Evolutionary conservation across 2,113 vertebrate species (phyloP).

Genomic region (Struthio camelus): DNA sequence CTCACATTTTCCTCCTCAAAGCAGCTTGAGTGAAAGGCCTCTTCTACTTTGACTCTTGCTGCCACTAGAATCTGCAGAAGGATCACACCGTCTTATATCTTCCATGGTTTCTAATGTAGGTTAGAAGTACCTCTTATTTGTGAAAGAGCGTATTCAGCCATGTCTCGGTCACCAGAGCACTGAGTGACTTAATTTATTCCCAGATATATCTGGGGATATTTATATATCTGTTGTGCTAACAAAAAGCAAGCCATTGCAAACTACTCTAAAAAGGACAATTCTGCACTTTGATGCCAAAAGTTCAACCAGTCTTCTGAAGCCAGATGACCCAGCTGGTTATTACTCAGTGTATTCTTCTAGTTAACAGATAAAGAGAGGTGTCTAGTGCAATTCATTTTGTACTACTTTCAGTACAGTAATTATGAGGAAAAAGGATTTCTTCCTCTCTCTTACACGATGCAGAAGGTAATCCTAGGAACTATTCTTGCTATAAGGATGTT

Average conservation of each 20-base stretch:
- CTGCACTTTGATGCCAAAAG: neutral
- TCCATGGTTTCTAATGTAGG: neutral
- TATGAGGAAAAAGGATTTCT: neutral
- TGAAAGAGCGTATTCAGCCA: neutral
- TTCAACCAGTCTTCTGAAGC: neutral
- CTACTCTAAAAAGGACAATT: neutral
- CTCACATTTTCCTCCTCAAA: neutral
- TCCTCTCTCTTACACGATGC: neutral
- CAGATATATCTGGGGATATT: accelerated
- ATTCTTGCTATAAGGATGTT: neutral
- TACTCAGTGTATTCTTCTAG: neutral
- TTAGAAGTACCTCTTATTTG: neutral
- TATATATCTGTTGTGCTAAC: neutral
- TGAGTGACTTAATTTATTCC: neutral
- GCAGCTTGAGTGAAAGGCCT: neutral
- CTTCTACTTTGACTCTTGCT: neutral
- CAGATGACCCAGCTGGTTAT: neutral
- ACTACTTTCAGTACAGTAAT: neutral
- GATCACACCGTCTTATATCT: accelerated
- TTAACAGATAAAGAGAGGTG: neutral
- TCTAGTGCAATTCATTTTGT: neutral
- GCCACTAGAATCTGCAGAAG: neutral
- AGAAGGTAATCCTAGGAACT: neutral
- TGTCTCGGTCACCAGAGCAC: accelerated
- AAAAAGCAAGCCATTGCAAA: neutral